These are phyloP conservation scores for Anthrax anthrax DNA, from an alignment of 2,888 invertebrate species.

Conservation along the genomic window DNA sequence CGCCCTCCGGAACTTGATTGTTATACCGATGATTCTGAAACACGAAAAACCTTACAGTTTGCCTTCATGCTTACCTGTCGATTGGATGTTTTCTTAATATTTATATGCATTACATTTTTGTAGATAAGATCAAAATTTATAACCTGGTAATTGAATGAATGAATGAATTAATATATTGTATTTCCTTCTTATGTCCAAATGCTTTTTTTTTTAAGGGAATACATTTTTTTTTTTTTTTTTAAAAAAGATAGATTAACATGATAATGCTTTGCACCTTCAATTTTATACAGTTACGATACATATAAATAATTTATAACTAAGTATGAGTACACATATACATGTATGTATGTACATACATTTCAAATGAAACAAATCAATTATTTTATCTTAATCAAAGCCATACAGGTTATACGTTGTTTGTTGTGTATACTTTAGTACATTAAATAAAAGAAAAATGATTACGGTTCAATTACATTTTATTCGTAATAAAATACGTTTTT, in stretches of 20 bases:
- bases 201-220: too few relatives aligned
- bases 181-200: too few relatives aligned
- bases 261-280: neutral
- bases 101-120: slow-evolving; percentile 7
- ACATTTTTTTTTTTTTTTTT: too few relatives aligned
- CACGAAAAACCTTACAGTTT: neutral
- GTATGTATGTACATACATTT: neutral
- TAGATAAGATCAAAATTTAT: slow-evolving; percentile 9
- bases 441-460: too few relatives aligned
- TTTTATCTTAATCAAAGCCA: neutral
- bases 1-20: neutral
- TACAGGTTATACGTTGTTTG: neutral
- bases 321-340: too few relatives aligned
- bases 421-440: too few relatives aligned
- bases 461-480: too few relatives aligned
- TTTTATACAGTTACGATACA: too few relatives aligned
- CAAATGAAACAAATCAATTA: neutral
- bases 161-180: neutral
- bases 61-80: slow-evolving; percentile 1
- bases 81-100: slow-evolving; percentile 8
- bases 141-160: slow-evolving; percentile 6
- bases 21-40: neutral
- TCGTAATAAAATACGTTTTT: too few relatives aligned
- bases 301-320: too few relatives aligned
- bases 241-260: neutral